phyloP scores from a whole-genome alignment of 1,140 invertebrate genomes.

The Drosophila asahinai region DNA sequence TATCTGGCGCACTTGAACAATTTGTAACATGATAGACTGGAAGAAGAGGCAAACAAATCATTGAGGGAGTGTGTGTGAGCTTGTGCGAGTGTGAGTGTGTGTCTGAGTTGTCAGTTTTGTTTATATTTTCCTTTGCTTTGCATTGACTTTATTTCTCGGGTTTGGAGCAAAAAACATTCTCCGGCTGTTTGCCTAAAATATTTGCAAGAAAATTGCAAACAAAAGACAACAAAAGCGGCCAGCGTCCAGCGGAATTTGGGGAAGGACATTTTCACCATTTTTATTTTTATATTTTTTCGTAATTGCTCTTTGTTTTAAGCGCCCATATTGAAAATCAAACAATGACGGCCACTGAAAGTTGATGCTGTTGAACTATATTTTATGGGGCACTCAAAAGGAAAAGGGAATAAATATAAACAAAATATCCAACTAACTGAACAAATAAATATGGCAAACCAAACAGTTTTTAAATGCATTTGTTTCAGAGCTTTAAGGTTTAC shows the following conservation, averaged over 20 bases:
- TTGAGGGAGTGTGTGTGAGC: constrained; percentile 25
- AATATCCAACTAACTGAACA: constrained; percentile 16
- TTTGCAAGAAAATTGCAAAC: constrained; percentile 77
- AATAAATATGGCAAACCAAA: constrained; percentile 14
- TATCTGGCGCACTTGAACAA: constrained; percentile 78
- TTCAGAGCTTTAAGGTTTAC: constrained; percentile 8
- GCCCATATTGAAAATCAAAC: constrained; percentile 57
- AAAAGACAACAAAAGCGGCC: constrained; percentile 57
- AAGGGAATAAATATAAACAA: constrained; percentile 20
- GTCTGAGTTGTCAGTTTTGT: constrained; percentile 58
- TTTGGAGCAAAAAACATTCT: constrained; percentile 31
- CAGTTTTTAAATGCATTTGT: constrained; percentile 30
- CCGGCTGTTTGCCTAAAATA: constrained; percentile 71
- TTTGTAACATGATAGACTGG: constrained; percentile 77
- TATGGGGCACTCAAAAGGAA: constrained; percentile 56
- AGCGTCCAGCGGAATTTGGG: constrained; percentile 16
- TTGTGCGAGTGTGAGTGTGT: constrained; percentile 9
- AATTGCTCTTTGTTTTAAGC: constrained; percentile 45
- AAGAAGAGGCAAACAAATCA: constrained; percentile 67
- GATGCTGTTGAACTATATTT: constrained; percentile 67
- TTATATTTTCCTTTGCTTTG: constrained; percentile 80
- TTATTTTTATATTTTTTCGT: not conserved
- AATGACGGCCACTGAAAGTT: constrained; percentile 47
- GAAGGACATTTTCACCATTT: constrained; percentile 37
- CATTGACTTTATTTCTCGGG: constrained; percentile 69